Conservation (phyloP, 2,888 invertebrate genomes). For the Chalcis sispes region DNA sequence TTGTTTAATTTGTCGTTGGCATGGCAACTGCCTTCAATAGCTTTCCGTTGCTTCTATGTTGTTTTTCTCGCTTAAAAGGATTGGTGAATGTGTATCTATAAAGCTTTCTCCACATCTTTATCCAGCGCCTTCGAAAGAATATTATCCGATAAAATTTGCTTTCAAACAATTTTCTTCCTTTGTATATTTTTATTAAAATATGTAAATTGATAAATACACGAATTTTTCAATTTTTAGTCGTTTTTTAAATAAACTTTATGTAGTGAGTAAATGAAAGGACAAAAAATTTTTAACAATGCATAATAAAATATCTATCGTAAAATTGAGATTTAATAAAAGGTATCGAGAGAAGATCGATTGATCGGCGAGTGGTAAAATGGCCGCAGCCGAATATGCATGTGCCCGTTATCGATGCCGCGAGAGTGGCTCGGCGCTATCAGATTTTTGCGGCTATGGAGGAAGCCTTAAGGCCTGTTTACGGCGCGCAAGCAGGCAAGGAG, state of each 20-base stretch:
- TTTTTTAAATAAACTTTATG: no score
- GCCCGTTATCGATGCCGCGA: constrained; percentile 29
- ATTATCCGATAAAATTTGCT: constrained; percentile 45
- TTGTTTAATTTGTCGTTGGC: constrained; percentile 75
- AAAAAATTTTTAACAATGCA: no score
- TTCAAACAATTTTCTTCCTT: no score
- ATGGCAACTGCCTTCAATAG: constrained; percentile 71
- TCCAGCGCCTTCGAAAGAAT: background rate
- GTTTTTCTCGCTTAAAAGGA: constrained; percentile 68
- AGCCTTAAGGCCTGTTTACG: constrained; percentile 73
- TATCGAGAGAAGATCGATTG: background rate
- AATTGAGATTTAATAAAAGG: no score
- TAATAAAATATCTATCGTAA: no score
- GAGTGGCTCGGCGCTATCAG: constrained; percentile 24
- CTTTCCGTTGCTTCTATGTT: constrained; percentile 57
- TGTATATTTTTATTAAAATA: no score
- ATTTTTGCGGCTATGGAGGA: constrained; percentile 65
- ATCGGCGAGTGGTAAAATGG: background rate
- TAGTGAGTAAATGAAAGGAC: no score
- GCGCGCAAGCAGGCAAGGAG: constrained; percentile 69
- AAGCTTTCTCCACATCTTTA: constrained; percentile 50
- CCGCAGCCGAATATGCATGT: background rate
- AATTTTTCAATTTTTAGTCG: no score
- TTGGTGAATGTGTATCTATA: constrained; percentile 22
- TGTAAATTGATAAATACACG: no score